phyloP scores from a whole-genome alignment of 2,113 vertebrate genomes.

The Poecilia latipinna region DNA sequence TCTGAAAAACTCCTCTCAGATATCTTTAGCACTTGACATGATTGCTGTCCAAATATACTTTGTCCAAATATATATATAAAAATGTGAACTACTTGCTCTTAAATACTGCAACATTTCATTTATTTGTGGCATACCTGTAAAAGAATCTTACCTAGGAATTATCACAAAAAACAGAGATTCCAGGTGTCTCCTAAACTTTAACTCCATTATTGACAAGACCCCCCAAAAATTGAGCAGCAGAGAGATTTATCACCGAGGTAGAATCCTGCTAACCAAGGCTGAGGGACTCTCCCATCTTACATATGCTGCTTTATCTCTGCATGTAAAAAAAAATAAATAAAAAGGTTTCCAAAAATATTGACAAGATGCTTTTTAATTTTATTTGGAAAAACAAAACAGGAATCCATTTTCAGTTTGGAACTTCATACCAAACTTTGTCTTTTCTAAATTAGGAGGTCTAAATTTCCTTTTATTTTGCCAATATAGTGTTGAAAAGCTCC shows the following conservation, averaged over 20 bases:
- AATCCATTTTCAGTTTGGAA: not conserved
- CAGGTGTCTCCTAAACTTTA: too few relatives aligned
- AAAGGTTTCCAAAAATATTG: not conserved
- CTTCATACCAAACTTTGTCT: too few relatives aligned
- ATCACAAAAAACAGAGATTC: too few relatives aligned
- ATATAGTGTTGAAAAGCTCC: not conserved
- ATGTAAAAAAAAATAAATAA: not conserved
- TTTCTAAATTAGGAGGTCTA: too few relatives aligned
- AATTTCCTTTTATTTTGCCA: not conserved
- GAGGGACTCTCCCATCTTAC: not conserved
- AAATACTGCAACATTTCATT: too few relatives aligned
- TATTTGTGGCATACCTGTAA: too few relatives aligned
- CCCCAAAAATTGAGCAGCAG: not conserved
- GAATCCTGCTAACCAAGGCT: not conserved
- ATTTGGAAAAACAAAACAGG: not conserved
- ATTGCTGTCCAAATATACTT: too few relatives aligned
- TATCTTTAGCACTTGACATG: too few relatives aligned
- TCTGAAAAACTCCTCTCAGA: too few relatives aligned
- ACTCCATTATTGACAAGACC: not conserved
- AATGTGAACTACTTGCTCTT: too few relatives aligned
- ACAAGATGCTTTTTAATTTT: conserved; percentile 4
- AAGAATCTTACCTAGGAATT: too few relatives aligned
- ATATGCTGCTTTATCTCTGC: not conserved
- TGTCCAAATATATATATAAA: too few relatives aligned
- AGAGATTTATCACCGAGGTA: not conserved